Evolutionary conservation across 1,140 invertebrate genomes (phyloP), one percentile per base, ranked within the genome.

Genomic region (Diabrotica undecimpunctata): DNA sequence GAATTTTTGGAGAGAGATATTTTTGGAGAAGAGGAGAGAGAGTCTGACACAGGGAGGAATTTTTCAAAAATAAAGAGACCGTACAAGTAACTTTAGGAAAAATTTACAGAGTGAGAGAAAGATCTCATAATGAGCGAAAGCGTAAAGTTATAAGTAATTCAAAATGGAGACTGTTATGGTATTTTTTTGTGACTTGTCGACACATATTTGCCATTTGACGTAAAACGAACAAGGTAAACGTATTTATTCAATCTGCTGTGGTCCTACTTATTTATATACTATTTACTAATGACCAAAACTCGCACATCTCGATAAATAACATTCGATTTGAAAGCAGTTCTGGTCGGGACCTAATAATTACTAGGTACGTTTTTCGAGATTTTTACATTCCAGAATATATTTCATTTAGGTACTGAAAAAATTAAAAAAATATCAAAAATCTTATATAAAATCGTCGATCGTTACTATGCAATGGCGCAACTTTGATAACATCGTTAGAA

Each of bases 381-480:
- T 65, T n/a, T 36, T 63, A 65, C 54, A 62, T 58, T 53, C 61
- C 67, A 62, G 61, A 68, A 66, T 38, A 68, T 12, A 50, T 46
- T 50, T 13, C 10, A 50, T 50, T 51, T 39, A 66, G 38, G 11
- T 36, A 65, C 62, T 65, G 37, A 54, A 59, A 52, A 68, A 39
- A 66, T 66, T 66, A 53, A 39, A 46, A 69, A 65, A 66, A 69
- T 67, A 66, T 64, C 62, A 46, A 46, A 46, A 46, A 70, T 69
- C 64, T 66, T 66, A 64, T 66, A 53, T 61, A 69, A 70, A 70
- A 70, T 75, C 74, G 71, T 77, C 72, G 70, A 74, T 74, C 73
- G 75, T 76, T 73, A 74, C 59, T 65, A 71, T 72, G 73, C 73
- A 68, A 74, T 77, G 74, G 75, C 75, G 74, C 73, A 70, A 65